phyloP scores from a whole-genome alignment of 53 echinoderm and acorn worm species.

The Hippasteria phrygiana region DNA sequence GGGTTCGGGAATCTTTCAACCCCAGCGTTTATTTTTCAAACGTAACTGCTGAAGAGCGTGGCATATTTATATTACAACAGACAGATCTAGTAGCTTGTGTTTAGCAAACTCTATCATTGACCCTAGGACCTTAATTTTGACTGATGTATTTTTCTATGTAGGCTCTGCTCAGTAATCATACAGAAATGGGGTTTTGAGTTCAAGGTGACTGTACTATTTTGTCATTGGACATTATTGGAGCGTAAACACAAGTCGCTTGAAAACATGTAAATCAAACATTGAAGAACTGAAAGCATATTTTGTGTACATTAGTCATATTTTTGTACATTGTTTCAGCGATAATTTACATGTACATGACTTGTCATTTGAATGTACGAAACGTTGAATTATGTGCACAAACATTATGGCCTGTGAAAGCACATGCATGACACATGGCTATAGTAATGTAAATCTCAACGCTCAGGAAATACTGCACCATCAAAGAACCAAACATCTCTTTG shows the following conservation, averaged over 20 bases:
- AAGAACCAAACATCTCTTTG: too few relatives aligned
- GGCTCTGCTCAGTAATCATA: neutral
- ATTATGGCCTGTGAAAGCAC: too few relatives aligned
- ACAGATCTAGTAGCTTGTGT: constrained; percentile 43
- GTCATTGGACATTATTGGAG: neutral
- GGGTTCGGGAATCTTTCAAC: neutral
- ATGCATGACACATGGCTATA: too few relatives aligned
- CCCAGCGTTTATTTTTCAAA: constrained; percentile 3
- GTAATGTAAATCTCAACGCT: too few relatives aligned
- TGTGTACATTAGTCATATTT: neutral
- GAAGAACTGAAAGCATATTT: neutral
- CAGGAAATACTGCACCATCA: too few relatives aligned
- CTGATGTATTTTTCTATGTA: constrained; percentile 29
- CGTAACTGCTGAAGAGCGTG: neutral
- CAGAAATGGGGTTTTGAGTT: neutral
- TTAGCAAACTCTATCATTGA: constrained; percentile 23
- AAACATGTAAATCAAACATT: constrained; percentile 46
- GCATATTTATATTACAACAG: constrained; percentile 36
- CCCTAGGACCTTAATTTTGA: constrained; percentile 34
- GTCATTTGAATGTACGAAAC: neutral
- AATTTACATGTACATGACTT: neutral
- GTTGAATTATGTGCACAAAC: neutral
- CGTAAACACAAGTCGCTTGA: constrained; percentile 11
- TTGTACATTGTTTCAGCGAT: neutral
- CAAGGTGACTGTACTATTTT: constrained; percentile 10